Percentiles rank a stretch among this genome's conserved stretches.
Evolutionary conservation across 2,113 vertebrate species (phyloP).

Genomic region (Clupea harengus): DNA sequence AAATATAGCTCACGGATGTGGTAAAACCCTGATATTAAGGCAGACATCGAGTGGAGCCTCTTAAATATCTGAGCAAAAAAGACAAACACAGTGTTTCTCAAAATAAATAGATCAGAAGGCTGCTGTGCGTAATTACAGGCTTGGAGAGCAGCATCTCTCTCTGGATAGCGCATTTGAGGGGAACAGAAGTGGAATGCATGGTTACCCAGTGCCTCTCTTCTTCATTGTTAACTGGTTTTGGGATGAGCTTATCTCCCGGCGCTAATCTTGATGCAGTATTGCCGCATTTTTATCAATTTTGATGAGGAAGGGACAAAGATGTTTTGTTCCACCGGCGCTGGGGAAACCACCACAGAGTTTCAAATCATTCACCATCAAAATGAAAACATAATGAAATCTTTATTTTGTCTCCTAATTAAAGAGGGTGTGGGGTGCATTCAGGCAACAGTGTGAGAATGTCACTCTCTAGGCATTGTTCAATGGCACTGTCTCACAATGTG

Average conservation of each 20-base stretch:
- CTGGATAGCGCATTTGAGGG: background rate
- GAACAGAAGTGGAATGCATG: background rate
- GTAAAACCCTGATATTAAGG: background rate
- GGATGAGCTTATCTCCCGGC: conserved; percentile 38
- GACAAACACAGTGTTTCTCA: background rate
- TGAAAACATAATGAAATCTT: conserved; percentile 44
- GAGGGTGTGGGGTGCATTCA: conserved; percentile 27
- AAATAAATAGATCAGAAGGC: background rate
- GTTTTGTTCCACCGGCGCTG: conserved; percentile 33
- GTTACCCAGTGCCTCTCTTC: background rate
- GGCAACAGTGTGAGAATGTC: conserved; percentile 27
- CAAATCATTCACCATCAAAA: conserved; percentile 25
- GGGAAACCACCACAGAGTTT: conserved; percentile 34
- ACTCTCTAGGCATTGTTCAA: conserved; percentile 24
- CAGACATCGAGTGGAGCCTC: background rate
- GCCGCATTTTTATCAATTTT: conserved; percentile 32
- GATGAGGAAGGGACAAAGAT: conserved; percentile 31
- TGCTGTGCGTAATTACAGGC: background rate
- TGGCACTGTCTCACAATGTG: conserved; percentile 33
- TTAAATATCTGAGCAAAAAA: background rate
- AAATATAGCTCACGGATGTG: background rate
- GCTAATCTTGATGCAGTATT: conserved; percentile 33
- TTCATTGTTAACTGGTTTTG: conserved; percentile 35
- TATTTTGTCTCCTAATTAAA: conserved; percentile 45
- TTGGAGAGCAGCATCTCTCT: background rate